phyloP scores from a whole-genome alignment of 2,888 invertebrate species.

The Hemicrepidius hirtus region DNA sequence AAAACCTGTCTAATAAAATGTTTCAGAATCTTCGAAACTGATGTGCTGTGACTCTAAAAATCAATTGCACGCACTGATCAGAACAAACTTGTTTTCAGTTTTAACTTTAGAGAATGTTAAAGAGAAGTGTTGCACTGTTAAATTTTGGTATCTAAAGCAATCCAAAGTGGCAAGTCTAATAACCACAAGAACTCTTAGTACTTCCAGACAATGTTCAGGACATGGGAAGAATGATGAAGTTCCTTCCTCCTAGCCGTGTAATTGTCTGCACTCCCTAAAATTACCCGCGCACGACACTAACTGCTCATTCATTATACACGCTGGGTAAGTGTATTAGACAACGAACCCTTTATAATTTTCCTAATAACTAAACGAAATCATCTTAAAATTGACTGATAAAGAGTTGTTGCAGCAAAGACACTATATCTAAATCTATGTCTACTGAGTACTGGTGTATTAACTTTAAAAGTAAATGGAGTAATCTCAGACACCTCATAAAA shows the following conservation, averaged over 20 bases:
- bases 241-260: slow-evolving; percentile 70
- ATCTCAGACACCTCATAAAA: no score
- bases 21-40: no score
- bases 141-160: slow-evolving; percentile 40
- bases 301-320: slow-evolving; percentile 69
- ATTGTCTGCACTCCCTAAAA: slow-evolving; percentile 69
- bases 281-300: slow-evolving; percentile 67
- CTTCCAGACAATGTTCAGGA: slow-evolving; percentile 68
- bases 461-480: no score
- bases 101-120: no score
- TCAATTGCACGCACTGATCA: no score
- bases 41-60: no score
- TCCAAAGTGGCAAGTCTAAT: slow-evolving; percentile 62
- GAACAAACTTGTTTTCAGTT: no score
- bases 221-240: slow-evolving; percentile 70
- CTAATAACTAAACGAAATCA: slow-evolving; percentile 33
- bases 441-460: no score
- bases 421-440: no score
- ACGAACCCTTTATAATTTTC: slow-evolving; percentile 33
- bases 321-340: slow-evolving; percentile 63
- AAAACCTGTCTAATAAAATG: no score
- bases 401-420: no score
- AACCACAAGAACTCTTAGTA: slow-evolving; percentile 65
- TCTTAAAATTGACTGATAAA: slow-evolving; percentile 25
- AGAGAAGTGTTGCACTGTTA: slow-evolving; percentile 7